Conservation (phyloP, 1,140 invertebrate species). For the Polypedilum pembai region DNA sequence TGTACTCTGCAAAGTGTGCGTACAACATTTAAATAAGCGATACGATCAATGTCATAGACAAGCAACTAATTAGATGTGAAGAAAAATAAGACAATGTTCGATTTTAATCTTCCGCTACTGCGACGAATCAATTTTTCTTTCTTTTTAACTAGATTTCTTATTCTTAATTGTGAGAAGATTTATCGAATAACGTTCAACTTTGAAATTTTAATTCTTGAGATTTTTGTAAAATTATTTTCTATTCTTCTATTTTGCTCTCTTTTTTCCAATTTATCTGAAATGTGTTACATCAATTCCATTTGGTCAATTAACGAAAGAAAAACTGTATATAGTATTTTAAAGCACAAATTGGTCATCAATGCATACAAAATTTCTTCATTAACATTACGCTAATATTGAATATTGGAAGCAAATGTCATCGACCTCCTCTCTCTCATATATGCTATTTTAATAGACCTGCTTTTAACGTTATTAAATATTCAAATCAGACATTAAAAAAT, state of each 20-base stretch:
- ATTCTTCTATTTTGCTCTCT: too few species aligned
- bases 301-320: too few species aligned
- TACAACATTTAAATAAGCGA: too few species aligned
- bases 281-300: too few species aligned
- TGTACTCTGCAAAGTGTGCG: too few species aligned
- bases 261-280: too few species aligned
- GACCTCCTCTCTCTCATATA: neutral
- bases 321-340: too few species aligned
- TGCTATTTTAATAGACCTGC: conserved; percentile 1
- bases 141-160: neutral
- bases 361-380: neutral
- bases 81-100: neutral
- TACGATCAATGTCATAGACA: neutral
- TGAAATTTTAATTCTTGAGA: neutral
- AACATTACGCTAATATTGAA: conserved; percentile 6
- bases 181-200: neutral
- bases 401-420: conserved; percentile 16
- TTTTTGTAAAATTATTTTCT: too few species aligned
- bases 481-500: conserved; percentile 10
- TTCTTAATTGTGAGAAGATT: neutral
- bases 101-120: conserved; percentile 16
- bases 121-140: conserved; percentile 4
- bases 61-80: neutral
- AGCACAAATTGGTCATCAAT: neutral
- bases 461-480: conserved; percentile 8